Percentiles rank a stretch among this genome's conserved stretches.
Conservation (phyloP, 2,113 vertebrate species). For the Leptobrachium leishanense region DNA sequence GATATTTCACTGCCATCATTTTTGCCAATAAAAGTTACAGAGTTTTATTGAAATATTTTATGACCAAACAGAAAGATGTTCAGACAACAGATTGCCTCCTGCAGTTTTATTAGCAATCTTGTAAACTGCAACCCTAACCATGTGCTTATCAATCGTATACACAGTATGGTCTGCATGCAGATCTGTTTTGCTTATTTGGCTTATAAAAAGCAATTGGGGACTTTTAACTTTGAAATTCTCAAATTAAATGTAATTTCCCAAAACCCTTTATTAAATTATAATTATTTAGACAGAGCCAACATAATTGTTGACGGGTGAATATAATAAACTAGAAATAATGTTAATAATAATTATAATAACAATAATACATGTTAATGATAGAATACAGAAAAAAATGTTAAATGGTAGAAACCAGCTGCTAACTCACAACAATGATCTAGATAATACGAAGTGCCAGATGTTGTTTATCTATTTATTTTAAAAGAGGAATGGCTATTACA, state of each 20-base stretch:
- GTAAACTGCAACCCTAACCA: slow-evolving; percentile 17
- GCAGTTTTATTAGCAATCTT: not conserved
- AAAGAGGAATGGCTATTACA: too few species aligned
- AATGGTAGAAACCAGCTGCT: slow-evolving; percentile 8
- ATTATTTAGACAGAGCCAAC: too few species aligned
- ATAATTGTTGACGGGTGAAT: slow-evolving; percentile 11
- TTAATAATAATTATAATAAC: too few species aligned
- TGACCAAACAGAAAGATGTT: not conserved
- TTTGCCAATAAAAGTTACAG: not conserved
- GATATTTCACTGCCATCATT: too few species aligned
- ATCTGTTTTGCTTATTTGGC: not conserved
- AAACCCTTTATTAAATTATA: slow-evolving; percentile 14
- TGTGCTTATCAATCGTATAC: not conserved
- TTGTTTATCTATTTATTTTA: not conserved
- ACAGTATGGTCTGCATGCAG: not conserved
- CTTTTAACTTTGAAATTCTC: slow-evolving; percentile 15
- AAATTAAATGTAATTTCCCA: slow-evolving; percentile 23
- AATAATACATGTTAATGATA: slow-evolving; percentile 8
- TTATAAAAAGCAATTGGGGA: not conserved
- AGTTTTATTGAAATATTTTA: not conserved
- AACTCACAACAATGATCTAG: slow-evolving; percentile 3
- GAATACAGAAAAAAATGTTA: not conserved
- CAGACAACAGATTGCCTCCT: slow-evolving; percentile 1
- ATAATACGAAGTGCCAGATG: slow-evolving; percentile 27
- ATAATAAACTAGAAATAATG: slow-evolving; percentile 7